Conservation (phyloP, 2,113 vertebrate genomes). For the Albula glossodonta region DNA sequence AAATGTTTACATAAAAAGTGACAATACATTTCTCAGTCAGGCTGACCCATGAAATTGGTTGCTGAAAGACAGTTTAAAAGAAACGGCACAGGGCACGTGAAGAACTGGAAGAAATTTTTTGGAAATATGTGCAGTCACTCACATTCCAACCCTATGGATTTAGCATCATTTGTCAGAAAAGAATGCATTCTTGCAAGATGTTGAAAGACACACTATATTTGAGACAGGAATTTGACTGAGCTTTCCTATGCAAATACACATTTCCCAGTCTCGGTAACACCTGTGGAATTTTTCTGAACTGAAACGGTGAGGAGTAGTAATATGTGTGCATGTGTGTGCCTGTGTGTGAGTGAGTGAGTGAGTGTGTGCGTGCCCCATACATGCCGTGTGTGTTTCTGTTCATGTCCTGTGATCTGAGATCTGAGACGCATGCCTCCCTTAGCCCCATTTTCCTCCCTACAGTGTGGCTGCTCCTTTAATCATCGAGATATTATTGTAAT, state of each 20-base stretch:
- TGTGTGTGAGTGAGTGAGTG: no score
- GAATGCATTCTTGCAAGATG: neutral
- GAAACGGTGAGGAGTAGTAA: neutral
- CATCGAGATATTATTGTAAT: neutral
- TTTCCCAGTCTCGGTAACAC: neutral
- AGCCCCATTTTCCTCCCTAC: neutral
- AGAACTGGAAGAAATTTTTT: neutral
- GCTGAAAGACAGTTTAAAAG: neutral
- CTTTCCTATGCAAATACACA: neutral
- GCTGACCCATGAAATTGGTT: neutral
- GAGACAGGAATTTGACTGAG: neutral
- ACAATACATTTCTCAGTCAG: neutral
- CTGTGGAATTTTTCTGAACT: neutral
- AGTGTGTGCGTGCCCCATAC: neutral
- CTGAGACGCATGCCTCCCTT: neutral
- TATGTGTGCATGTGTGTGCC: neutral
- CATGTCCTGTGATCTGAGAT: neutral
- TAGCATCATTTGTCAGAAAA: neutral
- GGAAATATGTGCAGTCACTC: neutral
- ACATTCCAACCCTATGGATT: neutral
- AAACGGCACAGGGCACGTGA: neutral
- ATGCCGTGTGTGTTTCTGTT: neutral
- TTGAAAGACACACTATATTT: neutral
- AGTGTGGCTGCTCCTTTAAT: neutral
- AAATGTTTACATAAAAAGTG: neutral